phyloP scores from a whole-genome alignment of 2,113 vertebrate genomes.

The Antigone vipio region DNA sequence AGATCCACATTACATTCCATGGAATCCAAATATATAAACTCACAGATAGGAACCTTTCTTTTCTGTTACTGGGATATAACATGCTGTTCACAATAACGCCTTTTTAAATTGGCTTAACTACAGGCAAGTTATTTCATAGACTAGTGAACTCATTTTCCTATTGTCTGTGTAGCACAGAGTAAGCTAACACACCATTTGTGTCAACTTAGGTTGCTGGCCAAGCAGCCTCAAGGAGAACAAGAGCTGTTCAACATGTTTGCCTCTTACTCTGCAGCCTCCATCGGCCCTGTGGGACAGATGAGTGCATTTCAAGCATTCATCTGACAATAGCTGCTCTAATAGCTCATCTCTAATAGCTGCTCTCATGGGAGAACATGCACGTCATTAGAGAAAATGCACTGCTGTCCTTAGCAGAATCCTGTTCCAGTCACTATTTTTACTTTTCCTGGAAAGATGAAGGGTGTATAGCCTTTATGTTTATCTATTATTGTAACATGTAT shows the following conservation, averaged over 20 bases:
- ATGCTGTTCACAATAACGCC: fast-evolving
- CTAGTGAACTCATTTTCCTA: not conserved
- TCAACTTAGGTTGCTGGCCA: not conserved
- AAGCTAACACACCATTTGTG: not conserved
- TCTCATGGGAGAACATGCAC: not conserved
- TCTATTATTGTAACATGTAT: not conserved
- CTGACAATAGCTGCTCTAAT: not conserved
- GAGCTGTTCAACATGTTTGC: not conserved
- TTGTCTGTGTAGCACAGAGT: not conserved
- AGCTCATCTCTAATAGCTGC: not conserved
- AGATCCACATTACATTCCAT: not conserved
- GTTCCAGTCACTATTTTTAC: not conserved
- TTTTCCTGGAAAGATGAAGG: not conserved
- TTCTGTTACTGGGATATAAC: not conserved
- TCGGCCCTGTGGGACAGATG: not conserved
- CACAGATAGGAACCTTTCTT: not conserved
- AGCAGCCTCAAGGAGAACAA: not conserved
- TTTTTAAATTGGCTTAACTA: not conserved
- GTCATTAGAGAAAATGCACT: not conserved
- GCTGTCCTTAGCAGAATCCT: not conserved
- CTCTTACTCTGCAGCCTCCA: not conserved
- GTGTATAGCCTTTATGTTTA: not conserved
- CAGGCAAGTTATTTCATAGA: not conserved
- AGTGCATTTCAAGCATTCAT: not conserved
- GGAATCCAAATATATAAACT: not conserved